Conservation (phyloP, 2,113 vertebrate genomes). For the Pterocles gutturalis region DNA sequence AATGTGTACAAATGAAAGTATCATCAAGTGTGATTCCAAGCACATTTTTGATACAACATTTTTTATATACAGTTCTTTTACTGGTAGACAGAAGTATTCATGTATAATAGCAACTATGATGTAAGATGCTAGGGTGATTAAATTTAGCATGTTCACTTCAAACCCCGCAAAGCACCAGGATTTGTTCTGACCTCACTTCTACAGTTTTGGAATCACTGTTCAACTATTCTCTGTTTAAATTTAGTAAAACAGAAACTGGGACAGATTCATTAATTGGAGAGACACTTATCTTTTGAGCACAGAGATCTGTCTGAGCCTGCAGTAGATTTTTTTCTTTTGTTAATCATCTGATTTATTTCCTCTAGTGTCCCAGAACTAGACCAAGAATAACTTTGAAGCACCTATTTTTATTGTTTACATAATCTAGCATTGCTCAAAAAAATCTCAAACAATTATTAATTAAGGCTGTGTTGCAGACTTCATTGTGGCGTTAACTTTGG, state of each 20-base stretch:
- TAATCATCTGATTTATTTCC: neutral
- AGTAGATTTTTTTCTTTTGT: neutral
- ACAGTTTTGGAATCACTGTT: neutral
- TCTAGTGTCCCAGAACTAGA: neutral
- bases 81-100: neutral
- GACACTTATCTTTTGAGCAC: neutral
- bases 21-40: neutral
- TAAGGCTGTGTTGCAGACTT: neutral
- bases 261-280: neutral
- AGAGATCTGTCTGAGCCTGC: neutral
- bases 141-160: neutral
- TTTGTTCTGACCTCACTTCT: neutral
- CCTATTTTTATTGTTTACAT: neutral
- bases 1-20: neutral
- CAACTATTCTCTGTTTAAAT: neutral
- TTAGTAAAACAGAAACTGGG: neutral
- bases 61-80: neutral
- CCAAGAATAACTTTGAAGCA: neutral
- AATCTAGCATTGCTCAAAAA: neutral
- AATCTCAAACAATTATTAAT: neutral
- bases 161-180: neutral
- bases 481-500: neutral
- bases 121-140: neutral
- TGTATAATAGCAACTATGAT: neutral
- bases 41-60: neutral